Conservation (phyloP, 2,113 vertebrate species). For the Phrynocephalus versicolor region DNA sequence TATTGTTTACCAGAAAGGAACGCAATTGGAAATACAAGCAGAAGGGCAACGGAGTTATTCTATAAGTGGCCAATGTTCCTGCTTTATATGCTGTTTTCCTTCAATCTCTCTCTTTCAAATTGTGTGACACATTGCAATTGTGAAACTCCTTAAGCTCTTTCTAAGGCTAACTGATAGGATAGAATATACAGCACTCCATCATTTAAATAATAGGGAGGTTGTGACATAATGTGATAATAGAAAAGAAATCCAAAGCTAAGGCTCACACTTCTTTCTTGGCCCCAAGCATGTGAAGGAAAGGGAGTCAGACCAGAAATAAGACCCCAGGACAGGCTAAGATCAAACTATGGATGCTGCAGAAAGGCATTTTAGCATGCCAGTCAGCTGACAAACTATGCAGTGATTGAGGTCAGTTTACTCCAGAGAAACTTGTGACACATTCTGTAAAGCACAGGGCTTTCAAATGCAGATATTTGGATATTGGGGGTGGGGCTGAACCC, state of each 20-base stretch:
- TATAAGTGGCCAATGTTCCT: slow-evolving; percentile 28
- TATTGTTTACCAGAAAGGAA: slow-evolving; percentile 46
- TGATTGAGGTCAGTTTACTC: neutral
- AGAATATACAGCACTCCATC: slow-evolving; percentile 27
- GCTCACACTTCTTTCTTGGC: slow-evolving; percentile 23
- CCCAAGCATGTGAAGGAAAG: neutral
- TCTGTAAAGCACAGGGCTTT: neutral
- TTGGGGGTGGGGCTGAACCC: neutral
- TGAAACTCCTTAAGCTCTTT: slow-evolving; percentile 34
- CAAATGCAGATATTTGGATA: neutral
- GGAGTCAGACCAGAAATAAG: slow-evolving; percentile 8
- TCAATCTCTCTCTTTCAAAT: slow-evolving; percentile 35
- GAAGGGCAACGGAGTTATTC: slow-evolving; percentile 27
- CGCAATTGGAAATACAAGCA: slow-evolving; percentile 10
- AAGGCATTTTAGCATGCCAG: neutral
- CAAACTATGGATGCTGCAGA: slow-evolving; percentile 19
- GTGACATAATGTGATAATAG: slow-evolving; percentile 38
- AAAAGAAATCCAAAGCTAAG: slow-evolving; percentile 18
- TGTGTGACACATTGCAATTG: slow-evolving; percentile 34
- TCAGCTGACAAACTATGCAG: neutral
- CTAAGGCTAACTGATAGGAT: slow-evolving; percentile 30
- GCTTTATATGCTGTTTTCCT: slow-evolving; percentile 26
- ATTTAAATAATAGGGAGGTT: slow-evolving; percentile 30
- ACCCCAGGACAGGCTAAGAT: slow-evolving; percentile 33
- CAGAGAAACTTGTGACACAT: neutral